Evolutionary conservation across 2,797 vertebrate species (phyloP).

Genomic region (Tapera naevia): DNA sequence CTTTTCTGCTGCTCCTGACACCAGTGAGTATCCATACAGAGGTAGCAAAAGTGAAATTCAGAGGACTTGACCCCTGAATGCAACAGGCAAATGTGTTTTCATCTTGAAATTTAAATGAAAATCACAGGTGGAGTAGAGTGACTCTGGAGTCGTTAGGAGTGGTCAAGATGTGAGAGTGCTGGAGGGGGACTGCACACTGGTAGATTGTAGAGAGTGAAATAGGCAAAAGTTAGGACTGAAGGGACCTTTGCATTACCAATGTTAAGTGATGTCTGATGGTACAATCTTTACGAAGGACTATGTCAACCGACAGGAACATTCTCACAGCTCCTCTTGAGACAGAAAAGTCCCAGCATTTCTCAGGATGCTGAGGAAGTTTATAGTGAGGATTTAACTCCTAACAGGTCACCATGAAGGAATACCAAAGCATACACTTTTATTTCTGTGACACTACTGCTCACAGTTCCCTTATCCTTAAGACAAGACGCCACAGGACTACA

Average conservation of each 20-base stretch:
- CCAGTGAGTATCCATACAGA: background rate
- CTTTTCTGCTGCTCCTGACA: background rate
- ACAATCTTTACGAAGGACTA: background rate
- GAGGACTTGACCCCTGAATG: background rate
- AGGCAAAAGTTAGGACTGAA: background rate
- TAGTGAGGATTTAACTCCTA: background rate
- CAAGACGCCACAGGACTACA: background rate
- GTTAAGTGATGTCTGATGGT: background rate
- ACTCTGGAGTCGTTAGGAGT: background rate
- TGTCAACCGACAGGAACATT: background rate
- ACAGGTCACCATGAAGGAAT: background rate
- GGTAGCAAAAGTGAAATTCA: background rate
- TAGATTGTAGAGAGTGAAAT: background rate
- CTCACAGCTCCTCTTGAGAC: background rate
- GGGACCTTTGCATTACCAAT: background rate
- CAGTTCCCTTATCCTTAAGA: background rate
- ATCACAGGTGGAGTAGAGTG: background rate
- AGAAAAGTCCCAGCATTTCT: background rate
- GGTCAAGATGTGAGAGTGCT: background rate
- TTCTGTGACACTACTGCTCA: background rate
- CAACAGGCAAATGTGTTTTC: background rate
- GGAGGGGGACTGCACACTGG: too few relatives aligned
- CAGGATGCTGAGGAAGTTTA: background rate
- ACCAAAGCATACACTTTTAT: rapidly evolving
- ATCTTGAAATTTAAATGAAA: background rate